These are phyloP conservation scores for Cryptoprocta ferox DNA, from an alignment of 2,797 vertebrate species.

Conservation along the genomic window DNA sequence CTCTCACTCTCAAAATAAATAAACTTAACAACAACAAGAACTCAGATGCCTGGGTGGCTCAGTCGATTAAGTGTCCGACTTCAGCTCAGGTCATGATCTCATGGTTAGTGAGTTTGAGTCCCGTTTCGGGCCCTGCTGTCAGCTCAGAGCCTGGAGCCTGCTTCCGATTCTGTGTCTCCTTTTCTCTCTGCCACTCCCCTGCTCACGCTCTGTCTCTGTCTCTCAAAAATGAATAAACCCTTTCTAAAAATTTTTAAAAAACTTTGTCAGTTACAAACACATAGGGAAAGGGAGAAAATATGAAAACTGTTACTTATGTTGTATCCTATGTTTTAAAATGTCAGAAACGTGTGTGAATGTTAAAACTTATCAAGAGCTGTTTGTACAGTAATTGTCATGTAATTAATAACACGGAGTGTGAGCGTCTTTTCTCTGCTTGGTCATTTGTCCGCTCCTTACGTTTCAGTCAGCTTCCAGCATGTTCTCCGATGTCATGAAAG, in stretches of 20 bases:
- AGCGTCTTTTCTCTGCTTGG: not conserved
- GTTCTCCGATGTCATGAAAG: not conserved
- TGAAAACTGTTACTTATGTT: not conserved
- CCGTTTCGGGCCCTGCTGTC: fast-evolving
- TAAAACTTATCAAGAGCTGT: not conserved
- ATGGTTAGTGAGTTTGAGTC: too few species aligned
- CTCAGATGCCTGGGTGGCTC: too few species aligned
- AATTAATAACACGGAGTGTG: not conserved
- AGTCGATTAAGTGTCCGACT: too few species aligned
- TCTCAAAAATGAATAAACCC: too few species aligned
- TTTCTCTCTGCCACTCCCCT: too few species aligned
- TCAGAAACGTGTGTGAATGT: not conserved
- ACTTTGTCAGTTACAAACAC: not conserved
- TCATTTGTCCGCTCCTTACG: not conserved
- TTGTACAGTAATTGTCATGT: not conserved
- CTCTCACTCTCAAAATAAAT: too few species aligned
- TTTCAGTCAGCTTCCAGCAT: not conserved
- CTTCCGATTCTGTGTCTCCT: too few species aligned
- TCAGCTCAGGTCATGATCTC: too few species aligned
- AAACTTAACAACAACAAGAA: too few species aligned
- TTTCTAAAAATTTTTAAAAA: too few species aligned
- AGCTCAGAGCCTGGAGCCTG: too few species aligned
- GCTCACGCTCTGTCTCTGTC: too few species aligned
- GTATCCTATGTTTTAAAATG: not conserved
- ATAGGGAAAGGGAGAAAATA: not conserved